A percentile compares a stretch with the other conserved stretches of the same genome.
phyloP scores from a whole-genome alignment of 2,113 vertebrate genomes.

The Microcebus griseorufus region DNA sequence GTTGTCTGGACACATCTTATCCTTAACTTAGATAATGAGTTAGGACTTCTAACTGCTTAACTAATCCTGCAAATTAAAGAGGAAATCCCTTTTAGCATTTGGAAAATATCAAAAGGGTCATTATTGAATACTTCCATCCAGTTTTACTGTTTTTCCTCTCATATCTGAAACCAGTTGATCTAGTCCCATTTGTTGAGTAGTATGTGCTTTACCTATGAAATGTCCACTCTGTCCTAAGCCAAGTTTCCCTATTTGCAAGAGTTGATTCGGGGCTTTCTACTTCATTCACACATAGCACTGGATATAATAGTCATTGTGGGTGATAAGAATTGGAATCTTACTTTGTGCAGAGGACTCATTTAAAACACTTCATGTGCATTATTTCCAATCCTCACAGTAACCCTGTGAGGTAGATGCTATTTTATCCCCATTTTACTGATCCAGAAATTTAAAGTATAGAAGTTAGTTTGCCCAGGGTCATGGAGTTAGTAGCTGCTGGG shows the following conservation, averaged over 20 bases:
- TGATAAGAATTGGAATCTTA: background rate
- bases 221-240: background rate
- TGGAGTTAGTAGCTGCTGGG: background rate
- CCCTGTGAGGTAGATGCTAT: background rate
- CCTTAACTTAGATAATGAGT: background rate
- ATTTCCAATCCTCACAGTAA: background rate
- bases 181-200: background rate
- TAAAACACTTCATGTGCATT: background rate
- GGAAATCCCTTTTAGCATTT: background rate
- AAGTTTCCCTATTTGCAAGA: background rate
- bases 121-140: background rate
- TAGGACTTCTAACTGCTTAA: constrained; percentile 10
- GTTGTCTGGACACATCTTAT: constrained; percentile 1
- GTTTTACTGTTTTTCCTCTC: background rate
- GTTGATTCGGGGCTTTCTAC: background rate
- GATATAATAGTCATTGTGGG: background rate
- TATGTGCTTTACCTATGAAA: background rate
- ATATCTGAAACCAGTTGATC: background rate
- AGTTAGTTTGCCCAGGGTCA: constrained; percentile 16
- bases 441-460: background rate
- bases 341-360: constrained; percentile 7
- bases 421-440: background rate
- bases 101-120: constrained; percentile 2
- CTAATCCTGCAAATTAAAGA: background rate
- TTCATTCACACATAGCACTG: background rate